These are phyloP conservation scores for Rhinichthys klamathensis DNA, from an alignment of 2,113 vertebrate species.

Conservation along the genomic window DNA sequence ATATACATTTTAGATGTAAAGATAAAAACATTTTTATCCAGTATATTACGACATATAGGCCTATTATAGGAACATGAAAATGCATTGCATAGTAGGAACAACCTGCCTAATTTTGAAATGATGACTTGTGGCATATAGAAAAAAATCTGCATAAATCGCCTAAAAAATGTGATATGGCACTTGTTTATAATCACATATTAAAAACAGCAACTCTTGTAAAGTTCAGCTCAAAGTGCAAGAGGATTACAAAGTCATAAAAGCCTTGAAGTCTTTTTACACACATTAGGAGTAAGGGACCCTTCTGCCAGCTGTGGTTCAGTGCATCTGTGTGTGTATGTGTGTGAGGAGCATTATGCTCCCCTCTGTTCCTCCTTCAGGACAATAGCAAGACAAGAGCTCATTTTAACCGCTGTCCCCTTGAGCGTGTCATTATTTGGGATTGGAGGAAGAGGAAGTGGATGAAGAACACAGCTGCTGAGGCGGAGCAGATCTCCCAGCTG, in stretches of 20 bases:
- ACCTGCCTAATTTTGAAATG: neutral
- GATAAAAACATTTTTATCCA: too few relatives aligned
- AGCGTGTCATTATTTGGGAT: slow-evolving; percentile 22
- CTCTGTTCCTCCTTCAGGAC: slow-evolving; percentile 35
- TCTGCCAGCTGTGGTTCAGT: slow-evolving; percentile 53
- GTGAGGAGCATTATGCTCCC: slow-evolving; percentile 15
- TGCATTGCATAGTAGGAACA: neutral
- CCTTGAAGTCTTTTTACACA: slow-evolving; percentile 44
- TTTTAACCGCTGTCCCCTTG: slow-evolving; percentile 49
- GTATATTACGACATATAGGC: neutral
- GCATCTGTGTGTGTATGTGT: slow-evolving; percentile 36
- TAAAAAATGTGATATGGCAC: slow-evolving; percentile 11
- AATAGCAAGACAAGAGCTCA: slow-evolving; percentile 48
- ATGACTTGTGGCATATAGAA: slow-evolving; percentile 1
- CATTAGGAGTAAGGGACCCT: slow-evolving; percentile 27
- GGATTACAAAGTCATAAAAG: slow-evolving; percentile 34
- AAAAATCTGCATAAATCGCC: neutral
- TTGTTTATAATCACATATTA: slow-evolving; percentile 2
- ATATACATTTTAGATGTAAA: too few relatives aligned
- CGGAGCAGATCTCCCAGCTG: slow-evolving; percentile 64
- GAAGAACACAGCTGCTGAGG: slow-evolving; percentile 64
- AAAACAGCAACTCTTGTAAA: slow-evolving; percentile 24
- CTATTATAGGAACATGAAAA: neutral
- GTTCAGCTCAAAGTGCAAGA: neutral
- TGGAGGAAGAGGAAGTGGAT: slow-evolving; percentile 36